Base-by-base conservation (phyloP, 53 echinoderm and acorn worm genomes). In the Luidia sarsii region DNA sequence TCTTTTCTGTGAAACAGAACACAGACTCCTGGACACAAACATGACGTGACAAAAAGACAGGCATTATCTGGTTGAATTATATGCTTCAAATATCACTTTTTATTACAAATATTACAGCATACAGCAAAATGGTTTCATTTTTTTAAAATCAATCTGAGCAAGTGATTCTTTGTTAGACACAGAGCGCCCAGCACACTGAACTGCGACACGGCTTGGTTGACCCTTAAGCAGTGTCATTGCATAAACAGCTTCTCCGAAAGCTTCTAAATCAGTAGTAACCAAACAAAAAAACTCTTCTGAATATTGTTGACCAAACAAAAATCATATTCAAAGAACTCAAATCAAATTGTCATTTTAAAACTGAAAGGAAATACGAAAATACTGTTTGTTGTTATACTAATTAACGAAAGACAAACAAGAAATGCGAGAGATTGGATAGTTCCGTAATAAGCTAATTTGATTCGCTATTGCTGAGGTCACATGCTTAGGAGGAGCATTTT, bases 31-130 rank as follows among this genome's bases (percentile, higher is more conserved):
- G n/a, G n/a, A n/a, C n/a, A n/a, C n/a, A 33, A 2, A 68, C 1
- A 31, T 1, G 51, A 22, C 6, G 50, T n/a, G 22, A 69, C 13
- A 35, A 18, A 50, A 34, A 27, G 30, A 23, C 49, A 16, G 50
- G 21, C 34, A 7, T 34, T n/a, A n/a, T 20, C 7, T 21, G 23
- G 22, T 71, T 71, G 56, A 72, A 56, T 72, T 56, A 72, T 72
- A 72, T 37, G 72, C 72, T 72, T 72, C 72, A 72, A 52, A 72
- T 72, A 55, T 72, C 55, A 72, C 72, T 56, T 72, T 71, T 72
- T 72, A 72, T 72, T 72, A 72, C 39, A 72, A 72, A 72, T 72
- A 38, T 56, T 72, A 72, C 72, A 72, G 72, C 72, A 39, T 72
- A 72, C 72, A 55, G 72, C 72, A 53, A 71, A 71, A 20, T 51